Evolutionary conservation across 2,888 invertebrate species (phyloP).

Genomic region (Andrena bicolor): DNA sequence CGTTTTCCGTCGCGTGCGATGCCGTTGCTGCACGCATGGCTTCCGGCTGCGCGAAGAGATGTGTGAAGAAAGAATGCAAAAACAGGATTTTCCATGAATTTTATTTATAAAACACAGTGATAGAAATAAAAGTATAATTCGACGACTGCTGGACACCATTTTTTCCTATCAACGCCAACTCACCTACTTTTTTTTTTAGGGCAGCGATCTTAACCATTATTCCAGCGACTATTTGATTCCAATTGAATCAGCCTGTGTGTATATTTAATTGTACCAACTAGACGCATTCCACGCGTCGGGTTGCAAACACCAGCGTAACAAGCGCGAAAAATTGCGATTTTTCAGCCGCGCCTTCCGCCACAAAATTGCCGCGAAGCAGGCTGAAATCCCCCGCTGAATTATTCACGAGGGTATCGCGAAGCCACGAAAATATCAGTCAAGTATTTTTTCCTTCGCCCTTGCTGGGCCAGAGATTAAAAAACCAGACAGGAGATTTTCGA

Average conservation of each 20-base stretch:
- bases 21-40: not conserved
- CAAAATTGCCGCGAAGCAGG: constrained; percentile 31
- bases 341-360: not conserved
- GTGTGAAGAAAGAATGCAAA: not conserved
- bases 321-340: constrained; percentile 1
- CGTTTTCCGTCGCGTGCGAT: not conserved
- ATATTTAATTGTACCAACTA: too few species aligned
- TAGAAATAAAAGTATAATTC: too few species aligned
- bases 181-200: too few species aligned
- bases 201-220: too few species aligned
- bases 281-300: too few species aligned
- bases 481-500: constrained; percentile 45
- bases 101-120: too few species aligned
- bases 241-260: too few species aligned
- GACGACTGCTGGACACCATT: too few species aligned
- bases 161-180: too few species aligned
- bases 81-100: not conserved
- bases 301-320: too few species aligned
- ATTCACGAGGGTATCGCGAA: constrained; percentile 42
- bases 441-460: constrained; percentile 7
- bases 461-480: constrained; percentile 40
- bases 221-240: too few species aligned
- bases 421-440: constrained; percentile 41
- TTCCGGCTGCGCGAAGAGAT: constrained; percentile 7
- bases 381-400: constrained; percentile 44